A percentile compares a stretch with the other conserved stretches of the same genome.
Conservation (phyloP, 2,113 vertebrate genomes). For the Brachypodius melanocephalos region DNA sequence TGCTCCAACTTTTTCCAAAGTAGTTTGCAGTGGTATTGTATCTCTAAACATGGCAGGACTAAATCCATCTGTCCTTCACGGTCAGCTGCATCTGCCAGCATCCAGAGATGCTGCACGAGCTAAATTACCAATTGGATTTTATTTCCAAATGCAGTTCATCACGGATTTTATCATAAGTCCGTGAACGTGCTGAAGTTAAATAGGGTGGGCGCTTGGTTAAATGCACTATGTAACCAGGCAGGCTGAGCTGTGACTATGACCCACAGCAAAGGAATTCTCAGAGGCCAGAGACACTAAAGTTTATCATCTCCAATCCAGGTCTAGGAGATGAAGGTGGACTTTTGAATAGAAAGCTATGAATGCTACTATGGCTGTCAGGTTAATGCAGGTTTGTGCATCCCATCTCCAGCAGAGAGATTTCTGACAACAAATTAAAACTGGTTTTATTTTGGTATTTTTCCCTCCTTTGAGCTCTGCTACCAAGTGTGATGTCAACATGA, state of each 20-base stretch:
- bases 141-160: not conserved
- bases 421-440: not conserved
- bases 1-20: not conserved
- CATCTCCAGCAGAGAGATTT: not conserved
- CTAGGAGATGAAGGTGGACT: not conserved
- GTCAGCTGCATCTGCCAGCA: not conserved
- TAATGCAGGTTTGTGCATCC: not conserved
- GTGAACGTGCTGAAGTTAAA: not conserved
- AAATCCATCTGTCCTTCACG: not conserved
- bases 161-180: not conserved
- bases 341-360: not conserved
- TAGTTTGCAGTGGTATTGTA: not conserved
- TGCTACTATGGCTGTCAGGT: not conserved
- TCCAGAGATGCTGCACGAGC: not conserved
- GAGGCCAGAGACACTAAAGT: not conserved
- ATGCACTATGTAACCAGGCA: not conserved
- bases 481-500: not conserved
- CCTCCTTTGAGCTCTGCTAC: not conserved
- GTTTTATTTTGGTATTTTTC: not conserved
- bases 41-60: not conserved
- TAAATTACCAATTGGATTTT: constrained; percentile 3
- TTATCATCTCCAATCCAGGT: fast-evolving
- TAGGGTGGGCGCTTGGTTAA: not conserved
- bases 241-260: not conserved
- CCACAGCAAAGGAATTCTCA: not conserved